Evolutionary conservation across 2,113 vertebrate species (phyloP).

Genomic region (Arvicanthis niloticus): DNA sequence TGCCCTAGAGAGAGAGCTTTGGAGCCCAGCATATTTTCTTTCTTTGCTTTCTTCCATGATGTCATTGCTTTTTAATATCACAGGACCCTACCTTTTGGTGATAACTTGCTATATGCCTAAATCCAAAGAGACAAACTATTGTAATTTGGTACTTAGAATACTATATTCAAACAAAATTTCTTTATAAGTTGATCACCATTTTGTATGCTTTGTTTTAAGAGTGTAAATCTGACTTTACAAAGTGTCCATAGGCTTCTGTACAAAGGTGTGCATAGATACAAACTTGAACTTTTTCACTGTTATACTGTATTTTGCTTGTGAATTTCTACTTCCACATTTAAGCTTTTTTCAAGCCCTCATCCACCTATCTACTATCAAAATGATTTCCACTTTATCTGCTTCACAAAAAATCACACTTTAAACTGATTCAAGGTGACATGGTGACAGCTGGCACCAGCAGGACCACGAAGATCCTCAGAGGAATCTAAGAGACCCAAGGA

Average conservation of each 20-base stretch:
- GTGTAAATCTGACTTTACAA: not conserved
- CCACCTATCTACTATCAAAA: not conserved
- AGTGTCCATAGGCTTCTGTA: not conserved
- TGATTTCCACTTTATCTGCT: not conserved
- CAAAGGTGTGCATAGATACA: not conserved
- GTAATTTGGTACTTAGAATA: accelerated
- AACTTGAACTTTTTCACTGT: accelerated
- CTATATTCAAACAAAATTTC: not conserved
- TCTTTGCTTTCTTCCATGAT: not conserved
- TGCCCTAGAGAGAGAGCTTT: accelerated
- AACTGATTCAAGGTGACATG: not conserved
- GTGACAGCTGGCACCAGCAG: not conserved
- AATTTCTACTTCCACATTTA: not conserved
- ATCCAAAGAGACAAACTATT: not conserved
- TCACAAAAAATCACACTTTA: no score
- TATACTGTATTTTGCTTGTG: not conserved
- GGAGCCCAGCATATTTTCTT: no score
- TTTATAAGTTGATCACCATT: not conserved
- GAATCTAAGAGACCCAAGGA: not conserved
- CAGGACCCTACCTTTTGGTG: accelerated
- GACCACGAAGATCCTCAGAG: not conserved
- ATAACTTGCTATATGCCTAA: not conserved
- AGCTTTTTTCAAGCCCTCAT: not conserved
- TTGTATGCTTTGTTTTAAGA: not conserved
- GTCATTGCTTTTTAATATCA: not conserved